Evolutionary conservation across 1,140 invertebrate species (phyloP), one percentile per base, ranked within the genome.

Genomic region (Meloidogyne hapla): DNA sequence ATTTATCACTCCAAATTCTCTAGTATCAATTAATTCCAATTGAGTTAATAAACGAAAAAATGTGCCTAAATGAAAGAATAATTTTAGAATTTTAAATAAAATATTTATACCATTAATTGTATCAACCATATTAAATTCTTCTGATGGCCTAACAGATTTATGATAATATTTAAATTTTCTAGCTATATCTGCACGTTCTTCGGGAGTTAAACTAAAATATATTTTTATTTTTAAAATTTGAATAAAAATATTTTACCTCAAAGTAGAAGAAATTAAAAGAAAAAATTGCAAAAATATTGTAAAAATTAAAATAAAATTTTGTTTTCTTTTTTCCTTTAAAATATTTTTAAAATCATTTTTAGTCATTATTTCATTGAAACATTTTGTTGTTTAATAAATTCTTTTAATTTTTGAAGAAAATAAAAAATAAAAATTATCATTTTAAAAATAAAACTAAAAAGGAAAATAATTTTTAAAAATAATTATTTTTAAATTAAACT

Each of bases 141-240:
- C 69, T 23, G 23, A 42, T 13, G 81, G 81, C 15, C 78, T 67
- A 15, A 82, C 81, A 1, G 78, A 77, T 13, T 45, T 66, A 66
- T 82, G 83, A 69, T 82, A 82, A 74, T 82, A 82, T 48, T 82
- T 82, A 66, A 82, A 84, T 69, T 82, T 82, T 62, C 81, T 65
- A 25, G 82, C 82, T 21, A 82, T 61, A 66, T 82, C 81, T 33
- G 80, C 64, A 25, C 81, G 45, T 38, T 84, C 75, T 71, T 82
- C 81, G 8, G 82, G 25, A 21, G 23, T 83, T n/a, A 82, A 76
- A 45, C 79, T 81, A 45, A 62, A 73, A 28, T 10, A 18, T 23
- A 33, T 15, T 38, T n/a, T 18, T 56, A 15, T 15, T 48, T 56
- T 48, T 2, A 48, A 48, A 56, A 56, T 56, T 56, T n/a, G n/a